A percentile compares a stretch with the other conserved stretches of the same genome.
These are phyloP conservation scores for Tiphia femorata DNA, from an alignment of 2,888 invertebrate species.

Conservation along the genomic window DNA sequence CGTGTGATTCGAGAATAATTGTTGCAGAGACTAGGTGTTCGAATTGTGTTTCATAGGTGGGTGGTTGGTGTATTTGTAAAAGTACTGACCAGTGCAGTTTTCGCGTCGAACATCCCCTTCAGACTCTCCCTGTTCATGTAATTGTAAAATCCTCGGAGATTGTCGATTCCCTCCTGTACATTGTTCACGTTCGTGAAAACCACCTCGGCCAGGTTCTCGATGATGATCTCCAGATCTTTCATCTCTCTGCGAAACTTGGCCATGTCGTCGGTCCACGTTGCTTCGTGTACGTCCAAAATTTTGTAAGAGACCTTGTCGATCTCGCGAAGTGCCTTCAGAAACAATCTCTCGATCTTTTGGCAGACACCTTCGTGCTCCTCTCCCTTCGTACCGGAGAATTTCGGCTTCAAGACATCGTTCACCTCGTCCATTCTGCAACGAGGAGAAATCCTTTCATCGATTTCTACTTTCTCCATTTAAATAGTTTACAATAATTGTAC, in stretches of 20 bases:
- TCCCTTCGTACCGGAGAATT: constrained; percentile 82
- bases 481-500: neutral
- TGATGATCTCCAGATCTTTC: constrained; percentile 80
- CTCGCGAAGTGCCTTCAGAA: constrained; percentile 74
- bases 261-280: constrained; percentile 87
- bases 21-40: too few relatives aligned
- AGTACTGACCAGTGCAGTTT: constrained; percentile 74
- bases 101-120: constrained; percentile 77
- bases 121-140: constrained; percentile 83
- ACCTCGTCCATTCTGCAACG: constrained; percentile 79
- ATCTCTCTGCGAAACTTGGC: constrained; percentile 74
- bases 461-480: neutral
- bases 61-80: too few relatives aligned
- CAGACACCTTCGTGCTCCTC: constrained; percentile 78
- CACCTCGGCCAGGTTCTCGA: constrained; percentile 84
- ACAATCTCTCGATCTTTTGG: constrained; percentile 81
- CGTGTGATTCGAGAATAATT: too few relatives aligned
- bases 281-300: constrained; percentile 83
- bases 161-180: constrained; percentile 84
- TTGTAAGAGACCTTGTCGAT: constrained; percentile 75
- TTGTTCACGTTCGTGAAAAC: constrained; percentile 85
- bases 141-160: constrained; percentile 82
- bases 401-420: constrained; percentile 77
- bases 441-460: too few relatives aligned
- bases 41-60: too few relatives aligned